Evolutionary conservation across 2,113 vertebrate genomes (phyloP).

Genomic region (Murina feae): DNA sequence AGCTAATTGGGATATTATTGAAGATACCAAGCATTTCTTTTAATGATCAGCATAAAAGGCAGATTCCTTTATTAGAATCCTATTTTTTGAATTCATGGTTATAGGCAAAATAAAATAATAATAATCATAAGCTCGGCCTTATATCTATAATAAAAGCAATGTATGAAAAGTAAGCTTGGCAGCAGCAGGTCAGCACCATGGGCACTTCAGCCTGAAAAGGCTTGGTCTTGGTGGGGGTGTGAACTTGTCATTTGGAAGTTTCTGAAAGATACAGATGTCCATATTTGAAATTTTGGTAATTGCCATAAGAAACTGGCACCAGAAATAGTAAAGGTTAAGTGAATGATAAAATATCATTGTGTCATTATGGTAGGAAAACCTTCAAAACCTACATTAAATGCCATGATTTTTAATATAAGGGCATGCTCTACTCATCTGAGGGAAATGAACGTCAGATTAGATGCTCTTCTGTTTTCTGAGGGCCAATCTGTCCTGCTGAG

Average conservation of each 20-base stretch:
- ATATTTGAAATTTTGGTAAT: not conserved
- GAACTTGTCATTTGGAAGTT: not conserved
- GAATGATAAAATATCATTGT: not conserved
- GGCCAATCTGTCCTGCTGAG: no score
- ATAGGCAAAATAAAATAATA: not conserved
- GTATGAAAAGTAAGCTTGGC: not conserved
- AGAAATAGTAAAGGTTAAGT: not conserved
- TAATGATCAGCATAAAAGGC: conserved; percentile 37
- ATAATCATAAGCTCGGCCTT: not conserved
- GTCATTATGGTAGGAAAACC: not conserved
- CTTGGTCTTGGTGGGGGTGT: not conserved
- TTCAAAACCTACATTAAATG: not conserved
- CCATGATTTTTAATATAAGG: not conserved
- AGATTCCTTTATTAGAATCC: conserved; percentile 3
- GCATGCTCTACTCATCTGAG: not conserved
- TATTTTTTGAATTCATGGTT: conserved; percentile 8
- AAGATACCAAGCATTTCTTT: not conserved
- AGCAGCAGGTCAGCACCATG: not conserved
- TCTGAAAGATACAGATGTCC: not conserved
- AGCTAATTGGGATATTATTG: conserved; percentile 46
- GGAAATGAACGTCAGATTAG: not conserved
- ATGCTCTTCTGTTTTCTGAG: not conserved
- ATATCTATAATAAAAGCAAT: not conserved
- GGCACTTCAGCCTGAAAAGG: not conserved
- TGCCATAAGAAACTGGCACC: not conserved